Evolutionary conservation across 2,113 vertebrate species (phyloP), one percentile per base, ranked within the genome.

Genomic region (Poecile atricapillus): DNA sequence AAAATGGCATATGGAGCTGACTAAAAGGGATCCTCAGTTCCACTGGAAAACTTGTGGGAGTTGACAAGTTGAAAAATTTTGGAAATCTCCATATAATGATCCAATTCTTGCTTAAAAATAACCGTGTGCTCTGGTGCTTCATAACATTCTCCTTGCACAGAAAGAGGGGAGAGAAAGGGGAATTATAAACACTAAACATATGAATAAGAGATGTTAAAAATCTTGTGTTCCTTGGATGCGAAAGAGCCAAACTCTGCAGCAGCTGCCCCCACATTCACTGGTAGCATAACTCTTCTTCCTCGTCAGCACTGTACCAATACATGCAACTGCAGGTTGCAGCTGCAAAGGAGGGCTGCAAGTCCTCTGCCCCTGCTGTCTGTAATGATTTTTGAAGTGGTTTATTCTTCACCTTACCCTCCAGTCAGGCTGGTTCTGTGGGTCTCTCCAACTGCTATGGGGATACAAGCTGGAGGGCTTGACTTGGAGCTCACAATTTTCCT

Each of bases 21-120:
- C 94, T 96, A 80, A 95, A 96, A 97, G 73, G 80, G 87, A 95
- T 94, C 86, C 86, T 96, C 60, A 37, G 68, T 81, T 96, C 95
- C 71, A 80, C 80, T 95, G 93, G 86, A 92, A 92, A 97, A 93
- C 44, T 89, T 96, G 96, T 96, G 94, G 96, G 96, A 96, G 94
- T 70, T 93, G 89, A 95, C 93, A 93, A 84, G 86, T 63, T 60
- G 86, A 97, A 92, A 90, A 93, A 83, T 71, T 90, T 90, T 93
- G 89, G 95, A 94, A 88, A 92, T 86, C 95, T 96, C 95, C 89
- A 83, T 64, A 63, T 93, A 93, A 95, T 70, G 76, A 93, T 95
- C 91, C 73, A 87, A 52, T 89, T 89, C 65, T 90, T 78, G 68
- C 68, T 90, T 95, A 95, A 95, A 96, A 96, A 95, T 94, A 96